Percentiles rank a stretch among this genome's conserved stretches.
phyloP scores from a whole-genome alignment of 2,888 invertebrate genomes.

The Acronicta psi region DNA sequence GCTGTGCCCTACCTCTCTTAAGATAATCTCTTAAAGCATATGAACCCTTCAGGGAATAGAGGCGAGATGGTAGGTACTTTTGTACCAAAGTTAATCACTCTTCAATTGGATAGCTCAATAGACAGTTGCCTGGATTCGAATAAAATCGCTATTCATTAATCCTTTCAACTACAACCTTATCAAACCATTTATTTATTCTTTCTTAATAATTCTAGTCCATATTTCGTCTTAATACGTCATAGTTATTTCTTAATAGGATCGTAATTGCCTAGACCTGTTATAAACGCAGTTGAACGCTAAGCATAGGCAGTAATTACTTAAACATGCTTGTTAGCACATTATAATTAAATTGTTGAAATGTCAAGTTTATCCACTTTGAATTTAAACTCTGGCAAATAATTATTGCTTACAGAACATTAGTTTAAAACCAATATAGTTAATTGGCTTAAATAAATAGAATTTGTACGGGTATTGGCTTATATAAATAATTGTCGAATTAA shows the following conservation, averaged over 20 bases:
- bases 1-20: too few relatives aligned
- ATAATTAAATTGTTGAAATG: neutral
- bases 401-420: neutral
- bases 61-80: too few relatives aligned
- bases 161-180: too few relatives aligned
- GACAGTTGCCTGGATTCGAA: too few relatives aligned
- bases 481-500: too few relatives aligned
- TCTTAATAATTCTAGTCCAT: neutral
- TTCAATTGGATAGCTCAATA: too few relatives aligned
- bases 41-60: too few relatives aligned
- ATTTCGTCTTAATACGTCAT: neutral
- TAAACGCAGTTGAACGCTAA: neutral
- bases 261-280: conserved; percentile 21
- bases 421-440: neutral
- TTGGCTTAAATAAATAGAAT: neutral
- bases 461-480: too few relatives aligned
- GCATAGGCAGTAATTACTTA: conserved; percentile 6
- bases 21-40: too few relatives aligned
- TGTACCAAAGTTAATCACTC: too few relatives aligned
- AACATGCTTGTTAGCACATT: conserved; percentile 2
- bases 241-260: conserved; percentile 9
- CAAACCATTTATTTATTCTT: too few relatives aligned
- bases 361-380: conserved; percentile 5
- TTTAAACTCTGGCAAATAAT: neutral
- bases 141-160: too few relatives aligned